Evolutionary conservation across 2,888 invertebrate species (phyloP), one percentile per base, ranked within the genome.

Genomic region (Eupeodes latifasciatus): DNA sequence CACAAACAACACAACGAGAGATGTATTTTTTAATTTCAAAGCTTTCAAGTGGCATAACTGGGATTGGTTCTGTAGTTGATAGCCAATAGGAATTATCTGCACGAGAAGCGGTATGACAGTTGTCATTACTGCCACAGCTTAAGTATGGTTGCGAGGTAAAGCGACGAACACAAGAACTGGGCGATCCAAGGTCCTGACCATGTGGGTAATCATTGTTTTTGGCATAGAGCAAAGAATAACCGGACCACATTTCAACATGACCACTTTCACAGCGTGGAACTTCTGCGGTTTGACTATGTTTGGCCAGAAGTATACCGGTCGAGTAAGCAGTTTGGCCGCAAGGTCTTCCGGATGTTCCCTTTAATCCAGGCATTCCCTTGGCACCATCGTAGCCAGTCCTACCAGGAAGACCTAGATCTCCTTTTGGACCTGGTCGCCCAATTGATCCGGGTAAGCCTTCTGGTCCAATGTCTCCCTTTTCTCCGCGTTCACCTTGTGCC

Each of bases 61-160:
- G 98, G 89, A 98, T 97, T 14, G 97, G 95, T 87, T 96, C 96
- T 89, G 96, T 97, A 10, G 99, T 99, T 36, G 98, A 97, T 79
- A 99, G 94, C 99, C 99, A 99, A 94, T 98, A 99, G 77, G 98
- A 98, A 93, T 98, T 96, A 93, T 99, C 99, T 92, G 98, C 99
- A 91, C 99, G 95, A 92, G 97, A 98, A 49, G 99, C 99, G 92
- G 99, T 99, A 93, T 98, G 98, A 94, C 99, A 99, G 2, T 98
- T 98, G 92, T 98, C 97, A 94, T 98, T 98, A 91, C 97, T 95
- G 93, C 98, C 98, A 93, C 99, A 99, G 94, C 98, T 98, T 91
- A 99, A 94, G 95, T 98, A 98, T 64, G 99, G 99, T 97, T 99
- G 98, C 44, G 99, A 99, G 89, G 97, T 98, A 95, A 99, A 99